These are phyloP conservation scores for Poeciliopsis infans DNA, from an alignment of 2,797 vertebrate genomes.

Conservation along the genomic window DNA sequence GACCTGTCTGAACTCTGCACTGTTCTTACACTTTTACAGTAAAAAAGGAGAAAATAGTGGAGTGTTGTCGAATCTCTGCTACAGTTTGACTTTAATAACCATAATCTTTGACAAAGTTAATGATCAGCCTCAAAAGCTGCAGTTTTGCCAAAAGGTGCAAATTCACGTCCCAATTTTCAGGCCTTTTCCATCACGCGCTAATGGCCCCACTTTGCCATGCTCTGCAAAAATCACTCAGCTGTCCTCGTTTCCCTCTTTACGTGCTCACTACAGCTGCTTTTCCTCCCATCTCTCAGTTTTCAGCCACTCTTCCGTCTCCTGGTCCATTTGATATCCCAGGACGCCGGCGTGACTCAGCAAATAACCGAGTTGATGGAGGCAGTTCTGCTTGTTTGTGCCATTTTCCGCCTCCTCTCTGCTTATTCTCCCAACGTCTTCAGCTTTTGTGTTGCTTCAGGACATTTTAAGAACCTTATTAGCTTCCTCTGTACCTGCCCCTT, in stretches of 20 bases:
- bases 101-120: constrained; percentile 37
- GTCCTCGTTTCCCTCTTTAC: constrained; percentile 33
- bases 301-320: constrained; percentile 3
- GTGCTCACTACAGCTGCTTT: constrained; percentile 13
- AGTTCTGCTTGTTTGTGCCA: constrained; percentile 19
- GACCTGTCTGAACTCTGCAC: not conserved
- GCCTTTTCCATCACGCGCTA: constrained; percentile 12
- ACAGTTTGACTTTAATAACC: constrained; percentile 21
- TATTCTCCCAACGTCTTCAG: constrained; percentile 20
- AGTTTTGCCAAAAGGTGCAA: constrained; percentile 21
- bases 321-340: constrained; percentile 25
- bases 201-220: constrained; percentile 13
- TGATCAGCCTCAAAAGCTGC: constrained; percentile 30
- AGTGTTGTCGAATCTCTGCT: constrained; percentile 5
- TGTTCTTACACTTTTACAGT: not conserved
- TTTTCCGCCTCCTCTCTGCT: constrained; percentile 16
- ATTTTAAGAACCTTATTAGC: constrained; percentile 26
- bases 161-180: constrained; percentile 30
- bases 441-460: constrained; percentile 36
- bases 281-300: constrained; percentile 21
- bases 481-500: constrained; percentile 6
- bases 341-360: constrained; percentile 15
- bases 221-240: constrained; percentile 18
- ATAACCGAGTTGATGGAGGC: constrained; percentile 34
- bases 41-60: not conserved